Conservation (phyloP, 2,113 vertebrate species). For the Phoenicopterus ruber region DNA sequence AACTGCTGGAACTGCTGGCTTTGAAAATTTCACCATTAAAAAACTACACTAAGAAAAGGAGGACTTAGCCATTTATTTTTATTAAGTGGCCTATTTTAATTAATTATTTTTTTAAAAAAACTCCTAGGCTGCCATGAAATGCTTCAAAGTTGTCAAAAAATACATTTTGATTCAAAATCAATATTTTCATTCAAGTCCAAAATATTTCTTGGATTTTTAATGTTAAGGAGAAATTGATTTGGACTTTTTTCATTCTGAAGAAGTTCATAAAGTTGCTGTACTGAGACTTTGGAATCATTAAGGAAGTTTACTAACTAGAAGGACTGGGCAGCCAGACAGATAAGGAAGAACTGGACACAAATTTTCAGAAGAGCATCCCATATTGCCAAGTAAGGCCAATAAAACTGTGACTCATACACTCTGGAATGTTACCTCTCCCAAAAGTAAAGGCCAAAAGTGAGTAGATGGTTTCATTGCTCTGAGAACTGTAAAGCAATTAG, state of each 20-base stretch:
- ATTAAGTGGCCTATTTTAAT: neutral
- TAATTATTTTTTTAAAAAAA: neutral
- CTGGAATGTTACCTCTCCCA: neutral
- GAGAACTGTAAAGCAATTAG: neutral
- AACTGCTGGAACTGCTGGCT: neutral
- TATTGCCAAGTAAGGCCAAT: neutral
- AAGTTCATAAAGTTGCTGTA: neutral
- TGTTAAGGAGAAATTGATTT: neutral
- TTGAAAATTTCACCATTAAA: neutral
- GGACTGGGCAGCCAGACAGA: neutral
- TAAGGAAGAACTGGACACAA: rapidly evolving
- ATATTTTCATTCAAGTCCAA: neutral
- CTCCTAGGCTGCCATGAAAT: neutral
- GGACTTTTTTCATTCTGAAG: neutral
- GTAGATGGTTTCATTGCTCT: neutral
- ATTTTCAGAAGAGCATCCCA: neutral
- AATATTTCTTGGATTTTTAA: neutral
- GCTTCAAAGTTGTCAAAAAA: neutral
- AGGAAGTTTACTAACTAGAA: neutral
- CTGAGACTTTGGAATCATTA: neutral
- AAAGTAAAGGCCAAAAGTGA: neutral
- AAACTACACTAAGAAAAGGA: neutral
- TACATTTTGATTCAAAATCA: neutral
- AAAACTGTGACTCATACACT: neutral
- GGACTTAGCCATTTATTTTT: neutral